A percentile compares a stretch with the other conserved stretches of the same genome.
phyloP scores from a whole-genome alignment of 2,797 vertebrate genomes.

The Furcifer pardalis region DNA sequence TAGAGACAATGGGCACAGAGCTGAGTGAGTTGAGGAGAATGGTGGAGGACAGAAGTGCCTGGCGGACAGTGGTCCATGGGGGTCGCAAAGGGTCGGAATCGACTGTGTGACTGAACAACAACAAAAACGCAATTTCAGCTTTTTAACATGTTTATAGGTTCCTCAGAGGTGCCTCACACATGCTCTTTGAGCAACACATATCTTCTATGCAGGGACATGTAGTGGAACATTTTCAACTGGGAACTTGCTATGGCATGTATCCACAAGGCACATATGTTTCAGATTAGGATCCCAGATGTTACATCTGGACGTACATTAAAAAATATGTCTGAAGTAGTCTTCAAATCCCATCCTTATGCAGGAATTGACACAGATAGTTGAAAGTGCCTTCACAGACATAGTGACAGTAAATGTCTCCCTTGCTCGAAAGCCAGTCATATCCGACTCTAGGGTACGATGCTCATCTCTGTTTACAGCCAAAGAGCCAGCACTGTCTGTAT shows the following conservation, averaged over 20 bases:
- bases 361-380: constrained; percentile 12
- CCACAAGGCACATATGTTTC: background rate
- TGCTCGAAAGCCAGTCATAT: too few relatives aligned
- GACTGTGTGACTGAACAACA: too few relatives aligned
- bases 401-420: too few relatives aligned
- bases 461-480: too few relatives aligned
- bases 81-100: too few relatives aligned
- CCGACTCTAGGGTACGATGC: too few relatives aligned
- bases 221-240: background rate
- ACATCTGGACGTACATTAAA: background rate
- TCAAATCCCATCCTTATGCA: background rate
- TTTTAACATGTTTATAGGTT: background rate
- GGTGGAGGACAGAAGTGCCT: too few relatives aligned
- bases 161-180: background rate
- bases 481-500: too few relatives aligned
- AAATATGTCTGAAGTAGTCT: background rate
- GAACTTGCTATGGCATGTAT: background rate
- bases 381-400: constrained; percentile 19
- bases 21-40: too few relatives aligned
- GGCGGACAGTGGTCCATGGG: too few relatives aligned
- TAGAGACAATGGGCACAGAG: too few relatives aligned
- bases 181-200: background rate
- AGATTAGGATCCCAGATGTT: background rate
- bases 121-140: background rate
- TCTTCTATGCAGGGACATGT: background rate